A percentile compares a stretch with the other conserved stretches of the same genome.
phyloP scores from a whole-genome alignment of 1,140 invertebrate genomes.

The Chironomus tepperi region DNA sequence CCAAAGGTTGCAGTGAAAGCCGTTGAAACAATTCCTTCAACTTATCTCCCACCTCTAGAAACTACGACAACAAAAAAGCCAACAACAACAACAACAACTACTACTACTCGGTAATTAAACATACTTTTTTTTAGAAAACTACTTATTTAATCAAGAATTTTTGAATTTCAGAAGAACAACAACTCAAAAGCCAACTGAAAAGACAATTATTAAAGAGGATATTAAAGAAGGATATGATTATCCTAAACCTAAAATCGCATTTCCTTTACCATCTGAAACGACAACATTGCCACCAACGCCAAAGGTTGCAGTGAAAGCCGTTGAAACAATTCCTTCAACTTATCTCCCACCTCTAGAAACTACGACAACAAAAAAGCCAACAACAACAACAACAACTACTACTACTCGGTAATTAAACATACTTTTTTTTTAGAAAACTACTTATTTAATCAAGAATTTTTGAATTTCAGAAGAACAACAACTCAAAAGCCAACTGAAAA shows the following conservation, averaged over 20 bases:
- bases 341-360: constrained; percentile 1
- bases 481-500: background rate
- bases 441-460: too few relatives aligned
- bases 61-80: constrained; percentile 1
- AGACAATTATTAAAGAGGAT: background rate
- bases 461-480: background rate
- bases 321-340: background rate
- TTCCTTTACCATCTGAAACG: constrained; percentile 2
- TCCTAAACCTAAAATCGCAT: background rate
- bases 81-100: background rate
- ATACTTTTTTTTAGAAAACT: too few relatives aligned
- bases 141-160: too few relatives aligned
- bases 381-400: too few relatives aligned
- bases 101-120: too few relatives aligned
- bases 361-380: background rate
- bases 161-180: background rate
- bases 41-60: background rate
- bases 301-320: background rate
- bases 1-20: background rate
- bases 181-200: background rate
- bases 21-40: background rate
- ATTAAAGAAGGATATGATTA: background rate
- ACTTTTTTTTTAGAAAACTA: too few relatives aligned
- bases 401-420: too few relatives aligned
- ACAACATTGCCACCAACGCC: background rate